These are phyloP conservation scores for Amiota mariae DNA, from an alignment of 2,888 invertebrate genomes.

Conservation along the genomic window DNA sequence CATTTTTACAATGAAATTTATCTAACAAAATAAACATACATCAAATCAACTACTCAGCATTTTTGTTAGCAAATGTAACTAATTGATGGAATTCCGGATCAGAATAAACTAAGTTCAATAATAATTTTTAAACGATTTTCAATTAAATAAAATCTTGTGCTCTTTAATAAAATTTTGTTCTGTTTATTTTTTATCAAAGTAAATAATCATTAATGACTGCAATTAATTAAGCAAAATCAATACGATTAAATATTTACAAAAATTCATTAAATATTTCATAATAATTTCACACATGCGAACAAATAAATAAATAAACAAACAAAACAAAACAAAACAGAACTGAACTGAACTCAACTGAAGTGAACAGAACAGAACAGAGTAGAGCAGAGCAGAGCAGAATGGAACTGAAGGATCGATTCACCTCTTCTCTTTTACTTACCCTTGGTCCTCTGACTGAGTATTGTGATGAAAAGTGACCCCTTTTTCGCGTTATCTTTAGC, in stretches of 20 bases:
- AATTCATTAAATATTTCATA: constrained; percentile 22
- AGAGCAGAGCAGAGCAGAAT: background rate
- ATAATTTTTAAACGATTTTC: too few relatives aligned
- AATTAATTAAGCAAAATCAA: constrained; percentile 29
- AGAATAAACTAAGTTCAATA: too few relatives aligned
- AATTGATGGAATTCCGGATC: too few relatives aligned
- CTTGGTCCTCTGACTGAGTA: background rate
- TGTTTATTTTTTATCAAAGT: background rate
- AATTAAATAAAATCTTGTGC: background rate
- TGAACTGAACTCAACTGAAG: background rate
- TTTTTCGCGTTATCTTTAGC: constrained; percentile 24
- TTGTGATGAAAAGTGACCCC: background rate
- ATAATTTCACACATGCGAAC: constrained; percentile 22
- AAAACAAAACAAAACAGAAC: background rate
- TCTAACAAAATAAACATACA: too few relatives aligned
- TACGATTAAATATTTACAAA: constrained; percentile 24
- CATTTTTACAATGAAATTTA: too few relatives aligned
- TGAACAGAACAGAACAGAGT: background rate
- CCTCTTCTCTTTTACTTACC: background rate
- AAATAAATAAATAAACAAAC: background rate
- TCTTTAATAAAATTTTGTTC: background rate
- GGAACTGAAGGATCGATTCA: background rate
- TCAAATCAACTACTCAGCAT: too few relatives aligned
- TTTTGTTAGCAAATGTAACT: too few relatives aligned
- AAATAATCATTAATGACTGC: constrained; percentile 1